A percentile compares a stretch with the other conserved stretches of the same genome.
These are phyloP conservation scores for Patella depressa DNA, from an alignment of 2,888 invertebrate species.

Conservation along the genomic window DNA sequence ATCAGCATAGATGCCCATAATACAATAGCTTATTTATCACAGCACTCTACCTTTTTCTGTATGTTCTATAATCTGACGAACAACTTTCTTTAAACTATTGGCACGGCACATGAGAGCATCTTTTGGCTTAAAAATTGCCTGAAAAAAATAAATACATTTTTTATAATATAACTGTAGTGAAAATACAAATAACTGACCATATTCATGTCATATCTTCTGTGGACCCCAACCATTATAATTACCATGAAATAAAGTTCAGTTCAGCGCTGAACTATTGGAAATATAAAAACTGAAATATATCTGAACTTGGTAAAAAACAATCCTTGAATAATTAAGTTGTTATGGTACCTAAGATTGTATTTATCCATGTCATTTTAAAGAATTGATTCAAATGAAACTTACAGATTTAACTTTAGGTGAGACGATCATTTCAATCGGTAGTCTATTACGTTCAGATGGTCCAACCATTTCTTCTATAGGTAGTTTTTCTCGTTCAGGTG, in stretches of 20 bases:
- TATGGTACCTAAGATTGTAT: too few relatives aligned
- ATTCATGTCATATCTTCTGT: neutral
- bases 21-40: constrained; percentile 23
- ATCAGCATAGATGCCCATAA: constrained; percentile 73
- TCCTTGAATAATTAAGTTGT: too few relatives aligned
- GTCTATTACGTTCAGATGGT: constrained; percentile 43
- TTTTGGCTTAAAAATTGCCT: constrained; percentile 66
- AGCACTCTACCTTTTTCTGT: constrained; percentile 77
- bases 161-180: constrained; percentile 32
- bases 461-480: constrained; percentile 18
- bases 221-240: too few relatives aligned
- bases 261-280: too few relatives aligned
- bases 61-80: constrained; percentile 84
- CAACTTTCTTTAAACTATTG: constrained; percentile 87
- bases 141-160: constrained; percentile 19
- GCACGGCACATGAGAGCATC: constrained; percentile 78
- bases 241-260: too few relatives aligned
- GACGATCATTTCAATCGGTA: constrained; percentile 46
- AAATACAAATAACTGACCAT: constrained; percentile 39
- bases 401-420: constrained; percentile 49
- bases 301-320: too few relatives aligned
- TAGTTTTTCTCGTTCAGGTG: neutral
- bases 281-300: too few relatives aligned
- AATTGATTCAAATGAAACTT: constrained; percentile 17
- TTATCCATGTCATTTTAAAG: too few relatives aligned